phyloP scores from a whole-genome alignment of 2,113 vertebrate species.

The Ophiodon elongatus region DNA sequence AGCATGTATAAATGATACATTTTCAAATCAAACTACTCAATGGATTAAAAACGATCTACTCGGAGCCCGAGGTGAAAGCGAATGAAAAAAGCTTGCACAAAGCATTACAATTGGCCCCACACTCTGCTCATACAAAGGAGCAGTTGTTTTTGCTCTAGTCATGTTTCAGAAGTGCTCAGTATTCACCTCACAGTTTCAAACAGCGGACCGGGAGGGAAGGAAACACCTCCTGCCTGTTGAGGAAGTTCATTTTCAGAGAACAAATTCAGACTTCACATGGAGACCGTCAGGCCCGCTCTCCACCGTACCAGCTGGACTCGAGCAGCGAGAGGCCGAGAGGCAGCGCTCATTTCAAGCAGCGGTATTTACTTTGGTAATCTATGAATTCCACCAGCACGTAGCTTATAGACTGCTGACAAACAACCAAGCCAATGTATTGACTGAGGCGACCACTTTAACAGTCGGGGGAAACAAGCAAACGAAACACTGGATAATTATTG shows the following conservation, averaged over 20 bases:
- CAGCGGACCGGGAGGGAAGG: constrained; percentile 71
- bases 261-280: constrained; percentile 73
- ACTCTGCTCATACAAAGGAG: constrained; percentile 72
- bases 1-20: constrained; percentile 29
- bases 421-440: constrained; percentile 31
- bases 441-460: constrained; percentile 35
- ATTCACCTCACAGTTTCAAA: constrained; percentile 80
- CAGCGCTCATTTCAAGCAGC: constrained; percentile 25
- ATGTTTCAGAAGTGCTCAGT: constrained; percentile 78
- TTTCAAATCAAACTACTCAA: constrained; percentile 42
- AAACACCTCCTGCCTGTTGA: constrained; percentile 80
- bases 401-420: constrained; percentile 45
- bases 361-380: constrained; percentile 48
- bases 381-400: constrained; percentile 32
- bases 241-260: constrained; percentile 82
- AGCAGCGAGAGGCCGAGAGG: constrained; percentile 15
- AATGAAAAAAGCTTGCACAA: constrained; percentile 64
- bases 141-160: constrained; percentile 80
- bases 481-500: constrained; percentile 33
- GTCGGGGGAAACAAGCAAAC: neutral
- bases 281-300: constrained; percentile 30
- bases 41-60: constrained; percentile 50
- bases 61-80: constrained; percentile 34
- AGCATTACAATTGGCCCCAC: constrained; percentile 65
- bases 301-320: constrained; percentile 30